A percentile compares a stretch with the other conserved stretches of the same genome.
phyloP scores from a whole-genome alignment of 1,140 invertebrate genomes.

The Reticulitermes speratus region DNA sequence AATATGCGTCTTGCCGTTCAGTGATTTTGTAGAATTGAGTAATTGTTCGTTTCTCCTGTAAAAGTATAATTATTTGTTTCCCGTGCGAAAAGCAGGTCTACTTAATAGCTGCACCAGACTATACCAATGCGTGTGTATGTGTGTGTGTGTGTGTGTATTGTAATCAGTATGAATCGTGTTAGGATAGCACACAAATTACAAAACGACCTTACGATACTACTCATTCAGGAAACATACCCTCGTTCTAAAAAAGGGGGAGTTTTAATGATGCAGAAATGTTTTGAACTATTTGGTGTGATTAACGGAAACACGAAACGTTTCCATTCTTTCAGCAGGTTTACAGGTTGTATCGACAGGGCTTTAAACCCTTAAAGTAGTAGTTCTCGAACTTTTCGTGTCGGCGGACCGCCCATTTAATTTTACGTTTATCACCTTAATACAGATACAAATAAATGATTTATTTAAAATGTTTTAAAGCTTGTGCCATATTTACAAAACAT shows the following conservation, averaged over 20 bases:
- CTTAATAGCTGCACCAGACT: not conserved
- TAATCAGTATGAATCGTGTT: conserved; percentile 19
- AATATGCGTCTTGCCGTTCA: not conserved
- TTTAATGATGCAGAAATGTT: not conserved
- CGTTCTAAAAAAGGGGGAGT: not conserved
- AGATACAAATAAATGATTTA: too few relatives aligned
- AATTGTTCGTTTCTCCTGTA: not conserved
- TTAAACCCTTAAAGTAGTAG: too few relatives aligned
- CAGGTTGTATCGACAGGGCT: too few relatives aligned
- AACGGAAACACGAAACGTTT: not conserved
- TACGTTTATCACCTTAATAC: too few relatives aligned
- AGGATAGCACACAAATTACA: conserved; percentile 18
- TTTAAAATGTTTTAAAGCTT: too few relatives aligned
- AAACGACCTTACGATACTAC: not conserved
- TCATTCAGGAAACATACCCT: not conserved
- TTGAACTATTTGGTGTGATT: not conserved
- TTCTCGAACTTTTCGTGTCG: too few relatives aligned
- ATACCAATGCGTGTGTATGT: not conserved
- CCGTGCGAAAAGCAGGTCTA: not conserved
- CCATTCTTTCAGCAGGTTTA: not conserved
- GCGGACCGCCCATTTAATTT: too few relatives aligned
- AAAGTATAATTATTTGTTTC: not conserved
- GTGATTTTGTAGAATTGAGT: not conserved
- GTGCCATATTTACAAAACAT: too few relatives aligned
- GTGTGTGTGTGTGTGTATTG: not conserved